Base-by-base conservation (phyloP, 2,888 invertebrate genomes). In the Steinernema scapterisci region DNA sequence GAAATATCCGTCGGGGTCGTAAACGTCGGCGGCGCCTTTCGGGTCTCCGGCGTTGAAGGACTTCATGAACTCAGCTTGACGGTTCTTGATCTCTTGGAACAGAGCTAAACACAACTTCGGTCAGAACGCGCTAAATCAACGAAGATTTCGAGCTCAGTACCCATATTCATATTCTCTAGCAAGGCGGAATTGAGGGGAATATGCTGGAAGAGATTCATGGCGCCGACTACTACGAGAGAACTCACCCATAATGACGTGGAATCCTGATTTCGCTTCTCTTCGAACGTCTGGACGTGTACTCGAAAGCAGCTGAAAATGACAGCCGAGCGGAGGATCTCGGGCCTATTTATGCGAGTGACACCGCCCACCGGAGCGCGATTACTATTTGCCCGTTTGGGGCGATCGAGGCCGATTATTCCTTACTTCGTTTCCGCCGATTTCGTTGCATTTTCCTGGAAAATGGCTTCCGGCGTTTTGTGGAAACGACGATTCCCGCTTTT, bases 1-100 rank as follows among this genome's bases (percentile, higher is more conserved):
- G 77, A 87, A 88, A 77, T 84, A 83, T 31, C 87, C 85, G 54
- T 88, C 86, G 27, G 85, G 84, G 52, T 86, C 84, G 77, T 87
- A 87, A 63, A 88, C 80, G 27, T 75, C 77, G 25, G 83, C 78
- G 21, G 82, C 82, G 25, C 72, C 73, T 21, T 76, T 70, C 7
- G 87, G 84, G 77, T 87, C 82, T 7, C 86, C 87, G 27, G 83
- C 83, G 75, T 86, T 85, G 83, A 87, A 87, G 1, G 83, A 86
- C 86, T 86, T 73, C 73, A 79, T 79, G 76, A 87, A 87, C 63
- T 87, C 87, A 73, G 82, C 83, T 74, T 88, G 87, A 51, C 87
- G 85, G 9, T 75, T 73, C 63, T 87, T 86, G 82, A 87, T 87
- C 78, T 87, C 87, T 82, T 86, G 85, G 81, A 84, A 84, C 7